Conservation (phyloP, 2,113 vertebrate species). For the Narcine bancroftii region DNA sequence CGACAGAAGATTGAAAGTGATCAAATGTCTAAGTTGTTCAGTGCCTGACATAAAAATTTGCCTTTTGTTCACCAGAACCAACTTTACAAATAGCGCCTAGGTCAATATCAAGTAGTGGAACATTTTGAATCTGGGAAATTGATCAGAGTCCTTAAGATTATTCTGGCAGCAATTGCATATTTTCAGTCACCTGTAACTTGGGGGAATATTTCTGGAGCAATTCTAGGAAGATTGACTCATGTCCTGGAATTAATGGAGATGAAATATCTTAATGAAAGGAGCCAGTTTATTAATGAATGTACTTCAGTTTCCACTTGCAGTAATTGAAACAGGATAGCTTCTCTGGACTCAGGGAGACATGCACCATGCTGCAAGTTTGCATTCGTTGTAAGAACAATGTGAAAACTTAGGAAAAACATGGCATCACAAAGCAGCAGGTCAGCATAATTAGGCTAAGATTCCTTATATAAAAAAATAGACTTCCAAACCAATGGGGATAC, state of each 20-base stretch:
- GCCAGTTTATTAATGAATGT: slow-evolving; percentile 17
- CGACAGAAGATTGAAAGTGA: not conserved
- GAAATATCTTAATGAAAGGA: not conserved
- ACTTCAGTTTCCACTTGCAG: not conserved
- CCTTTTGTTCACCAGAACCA: no score
- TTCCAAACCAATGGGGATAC: not conserved
- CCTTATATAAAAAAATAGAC: not conserved
- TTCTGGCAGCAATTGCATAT: not conserved
- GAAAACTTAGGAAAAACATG: not conserved
- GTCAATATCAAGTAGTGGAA: not conserved
- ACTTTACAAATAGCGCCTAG: not conserved
- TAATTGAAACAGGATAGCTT: not conserved
- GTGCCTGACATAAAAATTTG: not conserved
- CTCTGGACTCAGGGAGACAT: not conserved
- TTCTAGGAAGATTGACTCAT: not conserved
- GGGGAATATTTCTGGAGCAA: not conserved
- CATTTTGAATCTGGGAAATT: not conserved
- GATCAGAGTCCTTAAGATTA: not conserved
- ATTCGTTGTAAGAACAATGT: not conserved
- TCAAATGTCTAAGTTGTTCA: not conserved
- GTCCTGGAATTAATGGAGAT: not conserved
- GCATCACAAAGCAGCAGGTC: no score
- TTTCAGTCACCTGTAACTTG: not conserved
- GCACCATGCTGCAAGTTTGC: not conserved
- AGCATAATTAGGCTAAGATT: not conserved